These are phyloP conservation scores for Chironex yamaguchii DNA, from an alignment of 30 jellyfish, hydroid and myxozoan genomes.

Conservation along the genomic window DNA sequence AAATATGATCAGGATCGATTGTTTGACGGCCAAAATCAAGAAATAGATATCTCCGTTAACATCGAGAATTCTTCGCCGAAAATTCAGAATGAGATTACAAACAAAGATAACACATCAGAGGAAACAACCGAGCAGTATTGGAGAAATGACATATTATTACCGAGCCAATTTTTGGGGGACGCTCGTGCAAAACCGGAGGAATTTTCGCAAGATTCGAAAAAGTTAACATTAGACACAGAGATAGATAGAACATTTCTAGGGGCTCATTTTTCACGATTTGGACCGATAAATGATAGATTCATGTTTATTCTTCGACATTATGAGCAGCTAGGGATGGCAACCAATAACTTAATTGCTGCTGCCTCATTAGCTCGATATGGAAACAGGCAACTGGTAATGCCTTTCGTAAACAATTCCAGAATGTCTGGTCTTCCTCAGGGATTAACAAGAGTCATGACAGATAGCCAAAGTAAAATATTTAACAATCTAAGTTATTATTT, in stretches of 20 bases:
- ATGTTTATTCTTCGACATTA: slow-evolving; percentile 78
- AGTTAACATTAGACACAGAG: background rate
- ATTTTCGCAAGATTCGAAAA: background rate
- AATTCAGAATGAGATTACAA: too few species aligned
- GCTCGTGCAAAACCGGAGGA: background rate
- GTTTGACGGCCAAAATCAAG: background rate
- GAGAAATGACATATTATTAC: too few species aligned
- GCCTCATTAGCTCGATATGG: slow-evolving; percentile 87
- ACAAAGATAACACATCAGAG: background rate
- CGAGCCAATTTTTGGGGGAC: background rate
- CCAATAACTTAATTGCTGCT: slow-evolving; percentile 79
- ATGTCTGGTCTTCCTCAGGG: slow-evolving; percentile 83
- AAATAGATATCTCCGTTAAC: background rate
- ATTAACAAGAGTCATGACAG: slow-evolving; percentile 3
- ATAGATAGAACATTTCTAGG: background rate
- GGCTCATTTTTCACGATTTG: background rate
- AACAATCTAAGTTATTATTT: slow-evolving; percentile 75
- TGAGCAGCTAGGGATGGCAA: slow-evolving; percentile 92
- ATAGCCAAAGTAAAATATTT: slow-evolving; percentile 22
- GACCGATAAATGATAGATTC: slow-evolving; percentile 12
- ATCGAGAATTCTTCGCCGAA: background rate
- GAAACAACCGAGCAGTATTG: background rate
- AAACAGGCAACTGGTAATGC: slow-evolving; percentile 80
- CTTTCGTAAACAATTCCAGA: slow-evolving; percentile 90
- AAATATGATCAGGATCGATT: background rate